Base-by-base conservation (phyloP, 2,113 vertebrate genomes). In the Acrocephalus kingi region DNA sequence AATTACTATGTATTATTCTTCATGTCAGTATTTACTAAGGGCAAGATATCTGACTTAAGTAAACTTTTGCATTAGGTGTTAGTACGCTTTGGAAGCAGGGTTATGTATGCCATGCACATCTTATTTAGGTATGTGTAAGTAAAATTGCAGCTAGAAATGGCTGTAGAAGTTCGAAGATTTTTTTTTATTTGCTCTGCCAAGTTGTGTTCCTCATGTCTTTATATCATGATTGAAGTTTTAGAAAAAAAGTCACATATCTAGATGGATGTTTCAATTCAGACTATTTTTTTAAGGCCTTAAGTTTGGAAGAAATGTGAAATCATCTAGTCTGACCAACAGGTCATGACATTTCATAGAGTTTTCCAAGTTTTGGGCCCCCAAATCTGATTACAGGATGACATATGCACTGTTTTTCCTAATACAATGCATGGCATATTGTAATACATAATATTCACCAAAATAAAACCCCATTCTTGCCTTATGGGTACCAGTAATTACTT, bases 91-190 rank as follows among this genome's bases (percentile, higher is more conserved):
- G 48, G 15, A 61, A 68, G 51, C 5, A n/a, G 21, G 10, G 4
- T 68, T 77, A 24, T 18, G 6, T 51, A 17, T 59, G 23, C 22
- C 27, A 28, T 23, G 17, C 23, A 43, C 8, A 2, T 52, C 24
- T 56, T 79, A 4, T 5, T 4, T 46, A 10, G 15, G 19, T 51
- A 19, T 1, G 0, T 48, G 5, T 21, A 45, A 52, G 9, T 62
- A 77, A 73, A 83, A 35, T 19, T 68, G 24, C 41, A 72, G 45
- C 9, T n/a, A 73, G 28, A 77, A 90, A 55, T 55, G 23, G 6
- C 23, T 46, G 13, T 27, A 41, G 48, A 84, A 87, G 16, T 15
- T 35, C 0, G 2, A 68, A 81, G 45, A 23, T 37, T 30, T 61
- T 81, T 48, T 48, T 58, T 48, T 58, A 28, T 77, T 84, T 73